These are phyloP conservation scores for Ondatra zibethicus DNA, from an alignment of 2,113 vertebrate species.

Conservation along the genomic window DNA sequence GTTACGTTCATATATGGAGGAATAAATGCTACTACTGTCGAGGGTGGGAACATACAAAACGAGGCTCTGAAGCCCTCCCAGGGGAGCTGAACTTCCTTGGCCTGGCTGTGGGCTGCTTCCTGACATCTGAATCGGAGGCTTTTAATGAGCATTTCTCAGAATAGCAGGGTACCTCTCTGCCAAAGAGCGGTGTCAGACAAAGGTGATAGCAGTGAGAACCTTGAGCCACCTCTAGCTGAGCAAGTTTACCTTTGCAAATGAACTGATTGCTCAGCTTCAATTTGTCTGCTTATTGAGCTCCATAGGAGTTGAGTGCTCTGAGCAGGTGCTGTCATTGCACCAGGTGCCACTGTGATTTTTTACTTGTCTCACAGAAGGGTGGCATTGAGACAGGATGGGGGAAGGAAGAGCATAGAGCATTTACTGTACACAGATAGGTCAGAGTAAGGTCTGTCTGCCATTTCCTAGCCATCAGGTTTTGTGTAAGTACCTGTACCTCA, in stretches of 20 bases:
- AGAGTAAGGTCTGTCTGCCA: not conserved
- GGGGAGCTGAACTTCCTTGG: slow-evolving; percentile 41
- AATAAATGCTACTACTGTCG: fast-evolving
- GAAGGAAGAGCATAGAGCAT: not conserved
- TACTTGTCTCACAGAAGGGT: not conserved
- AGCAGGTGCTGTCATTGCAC: not conserved
- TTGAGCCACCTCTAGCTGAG: not conserved
- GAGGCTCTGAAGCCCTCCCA: not conserved
- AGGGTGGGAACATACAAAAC: fast-evolving
- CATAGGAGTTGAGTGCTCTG: not conserved
- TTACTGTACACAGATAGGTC: fast-evolving
- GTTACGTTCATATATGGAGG: not conserved
- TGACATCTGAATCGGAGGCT: not conserved
- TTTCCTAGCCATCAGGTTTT: not conserved
- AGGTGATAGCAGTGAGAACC: slow-evolving; percentile 19
- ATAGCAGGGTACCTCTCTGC: slow-evolving; percentile 10
- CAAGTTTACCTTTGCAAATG: slow-evolving; percentile 62
- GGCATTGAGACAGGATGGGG: not conserved
- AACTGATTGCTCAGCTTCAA: slow-evolving; percentile 24
- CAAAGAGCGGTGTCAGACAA: not conserved
- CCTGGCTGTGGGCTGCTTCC: slow-evolving; percentile 6
- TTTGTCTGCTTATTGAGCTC: slow-evolving; percentile 18
- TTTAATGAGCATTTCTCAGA: slow-evolving; percentile 60
- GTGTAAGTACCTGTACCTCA: not conserved
- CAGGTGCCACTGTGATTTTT: not conserved